Evolutionary conservation across 2,888 invertebrate genomes (phyloP).

Genomic region (Athalia circularis): DNA sequence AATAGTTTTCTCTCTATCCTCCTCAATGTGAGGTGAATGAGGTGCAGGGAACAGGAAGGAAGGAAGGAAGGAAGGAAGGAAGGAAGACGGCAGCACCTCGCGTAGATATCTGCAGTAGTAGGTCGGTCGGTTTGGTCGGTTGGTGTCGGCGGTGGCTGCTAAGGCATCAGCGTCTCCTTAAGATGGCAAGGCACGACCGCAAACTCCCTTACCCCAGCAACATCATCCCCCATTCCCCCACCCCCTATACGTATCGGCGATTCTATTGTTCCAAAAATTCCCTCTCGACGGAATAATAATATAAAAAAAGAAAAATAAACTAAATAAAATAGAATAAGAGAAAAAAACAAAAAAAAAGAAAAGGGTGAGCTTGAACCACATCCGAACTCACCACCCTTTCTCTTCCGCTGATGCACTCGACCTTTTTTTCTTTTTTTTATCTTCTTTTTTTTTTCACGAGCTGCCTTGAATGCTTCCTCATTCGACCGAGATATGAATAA

Average conservation of each 20-base stretch:
- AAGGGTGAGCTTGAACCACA: constrained; percentile 18
- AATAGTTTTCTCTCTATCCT: not conserved
- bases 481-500: constrained; percentile 42
- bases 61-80: not conserved
- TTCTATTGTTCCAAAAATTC: constrained; percentile 62
- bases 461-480: constrained; percentile 10
- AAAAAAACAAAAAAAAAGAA: not conserved
- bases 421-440: not conserved
- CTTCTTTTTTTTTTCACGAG: not conserved
- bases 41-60: not conserved
- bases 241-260: constrained; percentile 52
- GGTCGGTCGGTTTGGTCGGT: not conserved
- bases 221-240: not conserved
- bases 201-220: constrained; percentile 36
- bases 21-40: not conserved
- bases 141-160: not conserved
- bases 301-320: not conserved
- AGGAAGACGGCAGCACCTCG: too few species aligned
- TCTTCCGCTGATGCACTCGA: too few species aligned
- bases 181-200: constrained; percentile 54
- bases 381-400: constrained; percentile 9
- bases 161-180: constrained; percentile 49
- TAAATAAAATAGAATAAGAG: not conserved
- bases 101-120: too few species aligned
- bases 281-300: constrained; percentile 14